These are phyloP conservation scores for Aphidius ervi DNA, from an alignment of 1,140 invertebrate species.

Conservation along the genomic window DNA sequence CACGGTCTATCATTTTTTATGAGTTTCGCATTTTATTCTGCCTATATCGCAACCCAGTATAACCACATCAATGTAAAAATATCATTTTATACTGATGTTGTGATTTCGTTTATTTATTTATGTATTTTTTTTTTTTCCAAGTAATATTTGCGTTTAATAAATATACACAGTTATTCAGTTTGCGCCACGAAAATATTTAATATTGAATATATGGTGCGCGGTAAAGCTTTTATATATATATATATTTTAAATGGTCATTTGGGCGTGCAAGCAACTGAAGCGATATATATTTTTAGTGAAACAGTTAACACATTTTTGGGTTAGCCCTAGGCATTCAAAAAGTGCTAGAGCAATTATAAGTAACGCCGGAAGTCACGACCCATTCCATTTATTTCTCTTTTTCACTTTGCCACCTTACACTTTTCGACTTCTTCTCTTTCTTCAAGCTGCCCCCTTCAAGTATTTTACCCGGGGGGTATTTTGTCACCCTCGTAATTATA, in stretches of 20 bases:
- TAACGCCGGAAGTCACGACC: constrained; percentile 42
- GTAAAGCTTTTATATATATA: no score
- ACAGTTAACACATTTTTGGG: constrained; percentile 30
- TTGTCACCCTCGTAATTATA: constrained; percentile 46
- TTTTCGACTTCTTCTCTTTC: constrained; percentile 9
- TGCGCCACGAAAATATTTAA: no score
- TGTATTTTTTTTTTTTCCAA: no score
- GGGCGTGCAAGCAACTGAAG: neutral
- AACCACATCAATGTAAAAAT: no score
- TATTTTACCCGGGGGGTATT: constrained; percentile 36
- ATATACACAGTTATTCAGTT: no score
- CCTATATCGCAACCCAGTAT: no score
- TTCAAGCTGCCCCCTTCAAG: constrained; percentile 2
- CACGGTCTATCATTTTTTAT: constrained; percentile 9
- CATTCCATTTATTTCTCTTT: constrained; percentile 14
- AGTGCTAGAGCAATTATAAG: constrained; percentile 45
- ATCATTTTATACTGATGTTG: no score
- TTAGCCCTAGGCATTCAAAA: constrained; percentile 27
- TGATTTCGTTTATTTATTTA: no score
- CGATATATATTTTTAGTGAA: constrained; percentile 30
- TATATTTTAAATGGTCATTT: constrained; percentile 5
- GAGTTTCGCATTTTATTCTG: neutral
- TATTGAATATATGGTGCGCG: no score
- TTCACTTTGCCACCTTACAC: neutral
- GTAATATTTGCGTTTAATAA: no score